Base-by-base conservation (phyloP, 2,797 vertebrate species). In the Perodicticus potto region DNA sequence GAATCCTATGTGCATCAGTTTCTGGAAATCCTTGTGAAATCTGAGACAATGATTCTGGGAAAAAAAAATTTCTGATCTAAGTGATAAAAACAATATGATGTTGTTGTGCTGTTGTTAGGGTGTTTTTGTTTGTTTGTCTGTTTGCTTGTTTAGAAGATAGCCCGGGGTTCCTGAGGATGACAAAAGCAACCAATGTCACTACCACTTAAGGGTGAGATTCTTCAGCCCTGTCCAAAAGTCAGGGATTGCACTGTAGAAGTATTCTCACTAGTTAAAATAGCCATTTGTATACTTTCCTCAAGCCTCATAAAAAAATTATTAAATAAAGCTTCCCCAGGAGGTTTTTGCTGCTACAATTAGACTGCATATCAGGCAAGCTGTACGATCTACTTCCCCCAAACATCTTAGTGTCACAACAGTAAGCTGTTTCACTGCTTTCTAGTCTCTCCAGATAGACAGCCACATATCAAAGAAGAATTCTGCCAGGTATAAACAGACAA, bases 381-480 rank as follows among this genome's bases (percentile, higher is more conserved):
- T 29, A 5, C 65, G 76, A 55, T 89, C 27, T 97, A 90, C 86
- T 76, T 97, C 97, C 73, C 87, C 91, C 97, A 49, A 97, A 96
- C 8, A 95, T 86, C 73, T 78, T 65, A 19, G 0, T 7, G 69
- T 96, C 37, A 78, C 43, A 87, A 85, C 84, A 96, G 95, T 96
- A 85, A 92, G 67, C 65, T 96, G 45, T 40, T 93, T 77, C 43
- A 17, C 37, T 92, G 86, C 72, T 96, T 92, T 94, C 96, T 94
- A 89, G 27, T 59, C 96, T 86, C 11, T 59, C 32, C 78, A 7
- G 27, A 2, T 57, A 89, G 77, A 86, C 43, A 32, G 29, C 80
- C 43, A 4, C 8, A 27, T 72, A 19, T 76, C 86, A 55, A 67
- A 7, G 0, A 7, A 65, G 55, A 65, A 55, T 8, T 22, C 3